Evolutionary conservation across 2,797 vertebrate species (phyloP).

Genomic region (Vultur gryphus): DNA sequence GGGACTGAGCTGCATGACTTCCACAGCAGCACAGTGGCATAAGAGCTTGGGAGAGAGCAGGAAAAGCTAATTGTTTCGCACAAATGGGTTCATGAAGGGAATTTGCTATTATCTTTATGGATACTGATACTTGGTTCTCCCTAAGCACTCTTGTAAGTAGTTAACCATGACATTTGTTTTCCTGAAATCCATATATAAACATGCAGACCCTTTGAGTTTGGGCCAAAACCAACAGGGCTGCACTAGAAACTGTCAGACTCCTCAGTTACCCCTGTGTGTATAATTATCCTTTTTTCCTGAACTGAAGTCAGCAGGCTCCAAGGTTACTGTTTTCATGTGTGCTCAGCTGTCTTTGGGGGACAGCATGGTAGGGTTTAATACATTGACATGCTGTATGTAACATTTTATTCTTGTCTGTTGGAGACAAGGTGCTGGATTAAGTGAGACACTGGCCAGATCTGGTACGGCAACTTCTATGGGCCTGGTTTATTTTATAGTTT

Average conservation of each 20-base stretch:
- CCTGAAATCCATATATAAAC: background rate
- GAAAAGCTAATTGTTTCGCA: background rate
- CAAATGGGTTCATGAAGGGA: background rate
- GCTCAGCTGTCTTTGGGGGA: background rate
- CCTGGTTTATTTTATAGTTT: conserved; percentile 4
- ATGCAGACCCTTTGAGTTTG: background rate
- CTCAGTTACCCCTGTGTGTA: background rate
- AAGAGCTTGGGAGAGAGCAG: background rate
- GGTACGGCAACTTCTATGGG: background rate
- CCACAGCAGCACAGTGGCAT: rapidly evolving
- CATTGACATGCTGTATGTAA: background rate
- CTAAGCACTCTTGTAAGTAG: background rate
- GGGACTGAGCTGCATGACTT: background rate
- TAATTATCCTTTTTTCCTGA: background rate
- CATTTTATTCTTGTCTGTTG: background rate
- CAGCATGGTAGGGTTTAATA: background rate
- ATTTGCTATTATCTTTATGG: background rate
- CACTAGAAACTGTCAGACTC: background rate
- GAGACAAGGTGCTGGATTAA: background rate
- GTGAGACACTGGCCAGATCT: background rate
- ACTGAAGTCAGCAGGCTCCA: background rate
- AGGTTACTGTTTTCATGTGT: background rate
- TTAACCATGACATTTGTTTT: background rate
- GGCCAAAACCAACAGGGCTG: background rate
- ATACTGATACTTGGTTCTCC: background rate